Percentiles rank a stretch among this genome's conserved stretches.
phyloP scores from a whole-genome alignment of 35 echinoderm and acorn worm species.

The Heliocidaris tuberculata region DNA sequence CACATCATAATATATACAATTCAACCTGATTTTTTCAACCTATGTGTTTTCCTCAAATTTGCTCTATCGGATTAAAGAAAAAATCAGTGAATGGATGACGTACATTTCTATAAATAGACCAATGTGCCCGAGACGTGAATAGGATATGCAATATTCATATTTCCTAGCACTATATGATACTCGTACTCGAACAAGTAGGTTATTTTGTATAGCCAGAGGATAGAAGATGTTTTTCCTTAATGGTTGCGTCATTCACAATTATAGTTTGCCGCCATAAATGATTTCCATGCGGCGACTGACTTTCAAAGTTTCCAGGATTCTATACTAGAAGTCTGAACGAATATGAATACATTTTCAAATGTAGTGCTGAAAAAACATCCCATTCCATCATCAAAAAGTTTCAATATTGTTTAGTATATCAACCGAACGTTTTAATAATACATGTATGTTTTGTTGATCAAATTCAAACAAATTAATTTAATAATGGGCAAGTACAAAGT shows the following conservation, averaged over 20 bases:
- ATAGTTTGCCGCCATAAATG: background rate
- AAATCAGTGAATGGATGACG: background rate
- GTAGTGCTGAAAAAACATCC: background rate
- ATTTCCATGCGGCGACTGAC: background rate
- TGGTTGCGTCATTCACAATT: background rate
- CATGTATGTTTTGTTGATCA: background rate
- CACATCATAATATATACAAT: too few relatives aligned
- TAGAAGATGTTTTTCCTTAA: background rate
- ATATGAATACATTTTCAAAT: background rate
- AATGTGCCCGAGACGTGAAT: background rate
- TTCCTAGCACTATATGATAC: background rate
- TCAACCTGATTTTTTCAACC: background rate
- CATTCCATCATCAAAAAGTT: background rate
- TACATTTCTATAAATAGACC: background rate
- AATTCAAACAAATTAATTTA: background rate
- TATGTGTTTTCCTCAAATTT: background rate
- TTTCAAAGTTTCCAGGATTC: background rate
- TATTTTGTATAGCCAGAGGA: background rate
- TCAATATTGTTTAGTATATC: background rate
- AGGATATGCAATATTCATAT: background rate
- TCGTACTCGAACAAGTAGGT: background rate
- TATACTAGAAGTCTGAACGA: background rate
- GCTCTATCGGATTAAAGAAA: background rate
- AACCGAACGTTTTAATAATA: background rate
- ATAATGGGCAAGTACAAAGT: too few relatives aligned